Base-by-base conservation (phyloP, 2,113 vertebrate genomes). In the Ancistrus triradiatus region DNA sequence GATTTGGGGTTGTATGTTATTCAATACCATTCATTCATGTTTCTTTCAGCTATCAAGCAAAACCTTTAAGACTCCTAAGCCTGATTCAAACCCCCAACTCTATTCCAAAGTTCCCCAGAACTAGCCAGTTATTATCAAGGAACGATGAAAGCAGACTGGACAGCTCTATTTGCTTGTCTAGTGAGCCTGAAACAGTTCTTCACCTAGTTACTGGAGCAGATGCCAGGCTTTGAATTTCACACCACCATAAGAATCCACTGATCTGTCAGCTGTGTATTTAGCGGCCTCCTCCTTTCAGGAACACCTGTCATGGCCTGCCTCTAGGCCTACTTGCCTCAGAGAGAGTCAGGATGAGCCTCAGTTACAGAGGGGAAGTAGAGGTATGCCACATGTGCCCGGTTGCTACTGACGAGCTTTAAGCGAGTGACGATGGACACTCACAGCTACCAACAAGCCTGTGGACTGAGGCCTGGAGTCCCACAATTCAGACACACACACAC, bases 201-300 rank as follows among this genome's bases (percentile, higher is more conserved):
- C 17, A 28, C 56, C 44, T 42, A 58, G 80, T 86, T 80, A 77
- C 78, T 79, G 75, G 74, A 87, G 83, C 87, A 89, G 86, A 86
- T 88, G 85, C 81, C 73, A 60, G 48, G 43, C 51, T 19, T n/a
- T n/a, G n/a, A 59, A 70, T 74, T 79, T 77, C 72, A 76, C 66
- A 56, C 74, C 74, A 37, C 68, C 52, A 82, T 44, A 73, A 71
- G 78, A 80, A 75, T 74, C 75, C 78, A 78, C 83, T 88, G 83
- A 86, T 86, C 86, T 82, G 87, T 87, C 83, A 85, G 75, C 84
- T 79, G 83, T 68, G 70, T 69, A 61, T 80, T 83, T 80, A 80
- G 81, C 81, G 59, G 77, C 65, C 74, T 82, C 77, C 73, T 51
- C 71, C 63, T 67, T 75, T 89, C 84, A 82, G 87, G 87, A 88